Base-by-base conservation (phyloP, 2,797 vertebrate species). In the Pelodytes ibericus region DNA sequence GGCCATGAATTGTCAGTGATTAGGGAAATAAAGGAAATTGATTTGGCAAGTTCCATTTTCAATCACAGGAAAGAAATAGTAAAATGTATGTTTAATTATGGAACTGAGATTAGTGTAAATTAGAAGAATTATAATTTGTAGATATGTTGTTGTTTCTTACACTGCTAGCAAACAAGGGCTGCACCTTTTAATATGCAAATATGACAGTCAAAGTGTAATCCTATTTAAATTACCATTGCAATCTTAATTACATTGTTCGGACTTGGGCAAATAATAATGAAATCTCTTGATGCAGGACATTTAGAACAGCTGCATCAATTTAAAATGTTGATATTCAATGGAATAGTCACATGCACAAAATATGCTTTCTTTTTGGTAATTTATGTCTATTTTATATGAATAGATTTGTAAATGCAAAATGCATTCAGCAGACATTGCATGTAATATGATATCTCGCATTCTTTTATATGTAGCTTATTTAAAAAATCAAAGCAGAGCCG, bases 171-270 rank as follows among this genome's bases (percentile, higher is more conserved):
- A 72, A 59, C 30, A 39, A 39, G 33, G 41, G 27, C 16, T 67
- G 65, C 53, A 78, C 70, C 59, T 79, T n/a, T 79, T 73, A 69
- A 59, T 68, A 79, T 79, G 76, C 77, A 79, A 79, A 79, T 74
- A 63, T 62, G 29, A 49, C 77, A 68, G 77, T 79, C 77, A 79
- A 79, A 73, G 71, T 73, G 69, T 79, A 79, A 79, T 79, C 77
- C 71, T 51, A 79, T 79, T 73, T 79, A 79, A 79, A 79, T 79
- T 79, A 79, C 64, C 71, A 74, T 72, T 29, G 49, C 57, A 79
- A 79, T 73, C 77, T 74, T 79, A 79, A 79, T 79, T 79, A 79
- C 77, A 79, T 79, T 74, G 77, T 79, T 79, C 64, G 73, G 71
- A 72, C 71, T 79, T 79, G 71, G 77, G 58, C 77, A 79, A 79